Percentiles rank a stretch among this genome's conserved stretches.
Conservation (phyloP, 2,888 invertebrate species). For the Cheilosia variabilis region DNA sequence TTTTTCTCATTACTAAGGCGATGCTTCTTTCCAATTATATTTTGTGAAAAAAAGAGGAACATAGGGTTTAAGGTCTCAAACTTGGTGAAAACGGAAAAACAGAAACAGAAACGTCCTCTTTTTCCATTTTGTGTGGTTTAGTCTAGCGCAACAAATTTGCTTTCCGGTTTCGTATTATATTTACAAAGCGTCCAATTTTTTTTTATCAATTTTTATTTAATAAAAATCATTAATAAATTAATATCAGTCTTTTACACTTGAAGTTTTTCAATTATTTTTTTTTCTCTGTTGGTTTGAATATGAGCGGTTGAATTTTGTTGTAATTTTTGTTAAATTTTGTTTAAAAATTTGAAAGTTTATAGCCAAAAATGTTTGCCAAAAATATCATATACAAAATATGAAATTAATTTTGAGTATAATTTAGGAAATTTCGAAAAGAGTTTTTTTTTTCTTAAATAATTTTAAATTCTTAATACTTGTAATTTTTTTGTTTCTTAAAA, state of each 20-base stretch:
- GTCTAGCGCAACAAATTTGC: constrained; percentile 55
- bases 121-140: constrained; percentile 59
- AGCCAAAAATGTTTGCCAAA: constrained; percentile 78
- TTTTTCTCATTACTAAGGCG: constrained; percentile 73
- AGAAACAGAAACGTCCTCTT: constrained; percentile 64
- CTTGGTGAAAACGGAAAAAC: constrained; percentile 60
- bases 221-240: constrained; percentile 74
- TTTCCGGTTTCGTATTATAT: constrained; percentile 77
- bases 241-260: constrained; percentile 76
- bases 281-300: constrained; percentile 48
- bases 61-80: constrained; percentile 69
- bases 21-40: constrained; percentile 67
- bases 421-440: constrained; percentile 67
- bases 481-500: constrained; percentile 31
- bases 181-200: constrained; percentile 64
- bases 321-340: constrained; percentile 57
- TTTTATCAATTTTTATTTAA: constrained; percentile 67
- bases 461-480: constrained; percentile 56
- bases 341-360: constrained; percentile 80
- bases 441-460: constrained; percentile 77
- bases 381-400: constrained; percentile 73
- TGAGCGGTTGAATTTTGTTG: constrained; percentile 56
- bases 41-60: constrained; percentile 73
- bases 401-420: constrained; percentile 69
- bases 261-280: constrained; percentile 76